Base-by-base conservation (phyloP, 2,113 vertebrate species). In the Stercorarius parasiticus region DNA sequence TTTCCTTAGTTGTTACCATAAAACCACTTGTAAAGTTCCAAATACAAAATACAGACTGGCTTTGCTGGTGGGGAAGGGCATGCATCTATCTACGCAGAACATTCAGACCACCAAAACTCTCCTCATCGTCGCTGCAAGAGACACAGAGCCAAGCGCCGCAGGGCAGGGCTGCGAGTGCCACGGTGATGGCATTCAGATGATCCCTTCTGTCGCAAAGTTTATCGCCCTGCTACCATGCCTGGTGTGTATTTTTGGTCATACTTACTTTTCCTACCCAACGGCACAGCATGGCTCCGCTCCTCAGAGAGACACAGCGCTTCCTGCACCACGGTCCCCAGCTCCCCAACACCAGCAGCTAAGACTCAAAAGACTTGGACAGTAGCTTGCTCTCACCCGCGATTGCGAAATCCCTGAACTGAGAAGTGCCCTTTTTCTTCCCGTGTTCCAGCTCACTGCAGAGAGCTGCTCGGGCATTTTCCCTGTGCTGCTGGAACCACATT, bases 221-320 rank as follows among this genome's bases (percentile, higher is more conserved):
- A 61, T 0, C 67, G 47, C 1, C 1, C 30, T 56, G 69, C 30
- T 61, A 32, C 61, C 0, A 0, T 25, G 40, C 42, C 15, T 1
- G 2, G 19, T 0, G 0, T 13, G 17, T 22, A 29, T 8, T 86
- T 82, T 88, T 66, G 56, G 47, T 70, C 58, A 27, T 16, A 25
- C 27, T 76, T 76, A 64, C 55, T 91, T 89, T 50, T 55, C 64
- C 30, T 38, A 66, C 73, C 61, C 72, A 84, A 64, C 18, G 15
- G 52, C 83, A 84, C 32, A 69, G 74, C 58, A 56, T 3, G 43
- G 40, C 52, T 82, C 74, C 2, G 0, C 34, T 79, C 56, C 72
- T 94, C 77, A 86, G 70, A 84, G 45, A 42, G 17, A 80, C 47
- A 30, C 22, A 61, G 38, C 0, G 1, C 61, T 83, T 87, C 89